Evolutionary conservation across 2,888 invertebrate genomes (phyloP).

Genomic region (Himalopsyche japonica): DNA sequence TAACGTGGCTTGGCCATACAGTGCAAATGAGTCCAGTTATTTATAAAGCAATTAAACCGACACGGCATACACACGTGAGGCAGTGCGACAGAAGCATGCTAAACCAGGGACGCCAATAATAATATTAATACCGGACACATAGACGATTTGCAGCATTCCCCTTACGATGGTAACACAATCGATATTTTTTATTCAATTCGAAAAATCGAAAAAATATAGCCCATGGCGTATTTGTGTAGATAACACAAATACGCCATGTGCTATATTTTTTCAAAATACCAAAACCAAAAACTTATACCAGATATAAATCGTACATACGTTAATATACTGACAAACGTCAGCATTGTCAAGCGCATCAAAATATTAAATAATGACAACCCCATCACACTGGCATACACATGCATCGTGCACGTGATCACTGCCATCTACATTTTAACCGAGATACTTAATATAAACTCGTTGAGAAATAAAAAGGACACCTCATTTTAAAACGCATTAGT

Average conservation of each 20-base stretch:
- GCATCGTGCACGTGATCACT: background rate
- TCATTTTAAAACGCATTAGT: no score
- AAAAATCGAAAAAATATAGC: no score
- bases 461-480: no score
- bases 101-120: background rate
- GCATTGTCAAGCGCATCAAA: background rate
- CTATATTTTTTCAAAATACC: no score
- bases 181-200: no score
- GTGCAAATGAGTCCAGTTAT: conserved; percentile 34
- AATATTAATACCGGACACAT: background rate
- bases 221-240: no score
- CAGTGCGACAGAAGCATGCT: background rate
- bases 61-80: conserved; percentile 23
- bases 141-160: no score
- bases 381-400: background rate
- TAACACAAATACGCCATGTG: no score
- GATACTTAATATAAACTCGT: background rate
- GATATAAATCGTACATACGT: no score
- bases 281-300: background rate
- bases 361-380: background rate
- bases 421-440: conserved; percentile 12
- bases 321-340: no score
- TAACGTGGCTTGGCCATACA: background rate
- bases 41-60: conserved; percentile 37
- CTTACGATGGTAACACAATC: no score